Evolutionary conservation across 2,113 vertebrate genomes (phyloP), one percentile per base, ranked within the genome.

Genomic region (Eidolon helvum): DNA sequence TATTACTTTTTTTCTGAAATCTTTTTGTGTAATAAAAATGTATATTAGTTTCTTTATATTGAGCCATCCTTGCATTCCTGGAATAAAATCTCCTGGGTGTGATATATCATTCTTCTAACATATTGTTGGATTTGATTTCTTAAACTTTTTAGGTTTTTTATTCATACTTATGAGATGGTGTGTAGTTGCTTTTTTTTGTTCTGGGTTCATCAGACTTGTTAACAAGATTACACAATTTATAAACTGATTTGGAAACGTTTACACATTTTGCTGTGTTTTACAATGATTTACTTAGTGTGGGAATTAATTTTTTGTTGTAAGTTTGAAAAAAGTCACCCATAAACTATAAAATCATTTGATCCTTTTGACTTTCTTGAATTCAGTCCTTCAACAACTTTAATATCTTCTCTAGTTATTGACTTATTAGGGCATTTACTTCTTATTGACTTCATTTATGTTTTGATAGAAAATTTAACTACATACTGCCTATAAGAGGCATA

Each of bases 321-420:
- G 6, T 85, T 80, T 97, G 78, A 95, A 89, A 91, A 94, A 55
- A 55, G 6, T 30, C 48, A 43, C 33, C 22, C 61, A n/a, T 84
- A 72, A 66, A 8, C 12, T 26, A 11, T 30, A 45, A 2, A 4
- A 30, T 10, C 8, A 57, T 35, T 21, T 38, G 19, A 33, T 38
- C 22, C 48, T 18, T 69, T 26, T 61, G 30, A 61, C 16, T 50
- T 72, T 71, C 65, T 65, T 90, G 69, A 96, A 83, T 75, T 1
- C 43, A 40, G 12, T 71, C 28, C 43, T 57, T 50, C 50, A 48
- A 43, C 30, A 63, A 86, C 40, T 85, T 74, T 86, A 77, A n/a
- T 43, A 50, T 82, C 40, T 78, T 87, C 69, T 92, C 21, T 9
- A 61, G n/a, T 35, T 72, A 33, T 38, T 53, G 66, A 66, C 65